These are phyloP conservation scores for Epicampocera succincta DNA, from an alignment of 2,888 invertebrate species.

Conservation along the genomic window DNA sequence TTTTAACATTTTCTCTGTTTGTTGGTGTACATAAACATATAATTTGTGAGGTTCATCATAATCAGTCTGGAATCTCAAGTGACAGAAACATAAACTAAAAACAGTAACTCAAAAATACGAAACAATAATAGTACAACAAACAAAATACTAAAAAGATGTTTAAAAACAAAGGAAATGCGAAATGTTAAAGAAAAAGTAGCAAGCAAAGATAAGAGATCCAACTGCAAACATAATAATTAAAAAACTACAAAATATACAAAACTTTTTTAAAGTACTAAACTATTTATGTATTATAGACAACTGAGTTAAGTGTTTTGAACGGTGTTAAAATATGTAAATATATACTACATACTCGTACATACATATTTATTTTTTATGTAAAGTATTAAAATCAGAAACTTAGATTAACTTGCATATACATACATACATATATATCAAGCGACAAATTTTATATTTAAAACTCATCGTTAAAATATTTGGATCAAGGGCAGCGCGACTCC, in stretches of 20 bases:
- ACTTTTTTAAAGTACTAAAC: neutral
- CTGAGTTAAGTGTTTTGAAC: too few relatives aligned
- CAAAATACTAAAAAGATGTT: slow-evolving; percentile 39
- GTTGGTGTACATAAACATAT: slow-evolving; percentile 46
- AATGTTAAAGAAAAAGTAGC: slow-evolving; percentile 26
- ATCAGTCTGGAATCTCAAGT: slow-evolving; percentile 69
- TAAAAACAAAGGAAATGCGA: slow-evolving; percentile 37
- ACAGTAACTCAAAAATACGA: slow-evolving; percentile 35
- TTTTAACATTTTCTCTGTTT: slow-evolving; percentile 6
- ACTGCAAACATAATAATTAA: slow-evolving; percentile 31
- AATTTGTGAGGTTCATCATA: slow-evolving; percentile 60
- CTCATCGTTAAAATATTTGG: slow-evolving; percentile 42
- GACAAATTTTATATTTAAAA: slow-evolving; percentile 19
- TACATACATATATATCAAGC: too few relatives aligned
- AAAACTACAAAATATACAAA: slow-evolving; percentile 22
- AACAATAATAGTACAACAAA: slow-evolving; percentile 45
- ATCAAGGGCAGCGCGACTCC: slow-evolving; percentile 54
- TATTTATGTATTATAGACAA: too few relatives aligned
- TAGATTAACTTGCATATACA: slow-evolving; percentile 26
- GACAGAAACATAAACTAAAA: slow-evolving; percentile 58
- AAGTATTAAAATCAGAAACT: slow-evolving; percentile 46
- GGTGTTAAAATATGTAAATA: neutral
- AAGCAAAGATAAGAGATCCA: slow-evolving; percentile 60
- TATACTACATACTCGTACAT: neutral
- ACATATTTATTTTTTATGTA: slow-evolving; percentile 20